Evolutionary conservation across 2,888 invertebrate genomes (phyloP).

Genomic region (Chymomyza caudatula): DNA sequence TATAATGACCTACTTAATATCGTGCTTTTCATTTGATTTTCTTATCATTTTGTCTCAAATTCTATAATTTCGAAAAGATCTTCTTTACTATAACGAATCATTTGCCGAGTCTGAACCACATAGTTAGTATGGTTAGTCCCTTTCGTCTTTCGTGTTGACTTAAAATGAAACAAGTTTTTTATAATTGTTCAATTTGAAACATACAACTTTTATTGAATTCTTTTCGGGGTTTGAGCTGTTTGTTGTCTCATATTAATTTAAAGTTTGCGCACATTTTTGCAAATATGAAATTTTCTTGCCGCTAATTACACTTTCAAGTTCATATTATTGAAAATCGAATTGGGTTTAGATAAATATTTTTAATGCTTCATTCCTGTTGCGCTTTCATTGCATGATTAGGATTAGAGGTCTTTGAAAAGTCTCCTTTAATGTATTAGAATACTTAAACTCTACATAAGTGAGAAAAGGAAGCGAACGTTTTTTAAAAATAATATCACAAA

Average conservation of each 20-base stretch:
- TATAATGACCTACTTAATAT: neutral
- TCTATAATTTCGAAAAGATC: too few relatives aligned
- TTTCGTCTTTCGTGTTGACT: neutral
- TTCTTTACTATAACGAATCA: too few relatives aligned
- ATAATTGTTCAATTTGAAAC: conserved; percentile 47
- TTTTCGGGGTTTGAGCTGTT: conserved; percentile 18
- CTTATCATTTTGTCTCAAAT: too few relatives aligned
- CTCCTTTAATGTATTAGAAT: neutral
- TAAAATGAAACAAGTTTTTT: neutral
- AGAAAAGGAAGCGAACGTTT: conserved; percentile 53
- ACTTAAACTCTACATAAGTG: neutral
- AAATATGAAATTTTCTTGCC: neutral
- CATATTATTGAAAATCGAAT: neutral
- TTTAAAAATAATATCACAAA: conserved; percentile 69
- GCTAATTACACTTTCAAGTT: neutral
- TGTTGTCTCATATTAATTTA: neutral
- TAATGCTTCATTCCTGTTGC: conserved; percentile 12
- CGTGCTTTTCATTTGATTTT: too few relatives aligned
- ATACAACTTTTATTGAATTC: conserved; percentile 53
- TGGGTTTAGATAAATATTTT: neutral
- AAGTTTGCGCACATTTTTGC: neutral
- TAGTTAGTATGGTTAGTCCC: too few relatives aligned
- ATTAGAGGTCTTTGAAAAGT: too few relatives aligned
- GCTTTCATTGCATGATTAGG: conserved; percentile 25
- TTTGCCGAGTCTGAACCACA: too few relatives aligned